Evolutionary conservation across 2,113 vertebrate species (phyloP), one percentile per base, ranked within the genome.

Genomic region (Lophochroa leadbeateri): DNA sequence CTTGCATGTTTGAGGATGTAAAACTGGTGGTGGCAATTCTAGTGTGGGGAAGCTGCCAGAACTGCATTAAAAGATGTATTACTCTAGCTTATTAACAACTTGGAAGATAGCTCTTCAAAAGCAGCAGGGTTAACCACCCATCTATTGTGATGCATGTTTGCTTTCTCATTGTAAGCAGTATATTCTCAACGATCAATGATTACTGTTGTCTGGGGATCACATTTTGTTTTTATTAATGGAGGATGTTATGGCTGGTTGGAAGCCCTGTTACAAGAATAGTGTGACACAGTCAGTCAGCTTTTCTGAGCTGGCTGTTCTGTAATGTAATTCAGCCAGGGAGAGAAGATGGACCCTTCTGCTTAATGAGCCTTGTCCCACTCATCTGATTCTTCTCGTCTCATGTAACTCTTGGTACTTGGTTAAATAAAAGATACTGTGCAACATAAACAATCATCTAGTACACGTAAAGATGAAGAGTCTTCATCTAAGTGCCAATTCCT

Each of bases 301-400:
- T 90, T 65, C 80, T 67, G 69, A 72, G 72, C 69, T 94, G 88
- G 18, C 90, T 89, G 10, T 84, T 92, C 49, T 9, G 2, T 86
- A 55, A 53, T 39, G 52, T 69, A 85, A 43, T 72, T 78, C 67
- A 83, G 46, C 49, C 76, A 82, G 77, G 92, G 57, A 82, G 61
- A 91, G 35, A 58, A 93, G 74, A 74, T 63, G 71, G 75, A 87
- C 77, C 61, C 57, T 86, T 68, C 72, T 95, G 65, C 69, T 71
- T 87, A 78, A 84, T 84, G 80, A 95, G 52, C 67, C 72, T 58
- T 93, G 55, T 88, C 81, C 50, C 35, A 69, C n/a, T 94, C 82
- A 33, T 47, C 68, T 64, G 69, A 68, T 91, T 72, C 65, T 82
- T 95, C 90, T 91, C 69, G 17, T 79, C 61, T 94, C 20, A 3